Percentiles rank a stretch among this genome's conserved stretches.
phyloP scores from a whole-genome alignment of 1,140 invertebrate genomes.

The Drosophila yakuba region DNA sequence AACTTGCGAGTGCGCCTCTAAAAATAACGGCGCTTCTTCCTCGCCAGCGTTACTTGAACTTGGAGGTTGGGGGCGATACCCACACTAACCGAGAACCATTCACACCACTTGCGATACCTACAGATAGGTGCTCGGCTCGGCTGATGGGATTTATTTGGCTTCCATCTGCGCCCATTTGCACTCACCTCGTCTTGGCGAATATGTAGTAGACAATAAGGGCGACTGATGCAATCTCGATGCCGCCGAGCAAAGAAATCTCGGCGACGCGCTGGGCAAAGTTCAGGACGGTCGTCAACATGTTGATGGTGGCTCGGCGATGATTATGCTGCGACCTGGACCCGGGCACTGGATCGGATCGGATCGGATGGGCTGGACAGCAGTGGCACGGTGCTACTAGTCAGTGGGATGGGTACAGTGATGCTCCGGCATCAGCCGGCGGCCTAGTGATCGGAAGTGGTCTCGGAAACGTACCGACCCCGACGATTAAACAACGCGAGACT shows the following conservation, averaged over 20 bases:
- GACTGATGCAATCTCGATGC: slow-evolving; percentile 79
- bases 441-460: slow-evolving; percentile 52
- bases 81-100: neutral
- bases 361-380: neutral
- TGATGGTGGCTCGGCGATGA: slow-evolving; percentile 23
- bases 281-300: slow-evolving; percentile 66
- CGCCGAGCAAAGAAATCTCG: slow-evolving; percentile 79
- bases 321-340: slow-evolving; percentile 3
- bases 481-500: slow-evolving; percentile 13
- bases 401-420: neutral
- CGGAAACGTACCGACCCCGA: slow-evolving; percentile 11
- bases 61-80: slow-evolving; percentile 3
- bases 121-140: neutral
- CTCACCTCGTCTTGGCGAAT: slow-evolving; percentile 83
- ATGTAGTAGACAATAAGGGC: slow-evolving; percentile 79
- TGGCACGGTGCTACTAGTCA: too few relatives aligned
- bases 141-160: slow-evolving; percentile 55
- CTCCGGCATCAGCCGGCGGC: slow-evolving; percentile 42
- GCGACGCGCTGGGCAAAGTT: slow-evolving; percentile 76
- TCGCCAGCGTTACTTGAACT: slow-evolving; percentile 36
- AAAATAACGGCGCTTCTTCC: slow-evolving; percentile 45
- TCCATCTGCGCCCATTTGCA: slow-evolving; percentile 36
- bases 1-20: slow-evolving; percentile 30
- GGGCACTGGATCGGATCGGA: slow-evolving; percentile 1
- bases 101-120: neutral